Evolutionary conservation across 1,140 invertebrate genomes (phyloP).

Genomic region (Aphelenchoides fujianensis): DNA sequence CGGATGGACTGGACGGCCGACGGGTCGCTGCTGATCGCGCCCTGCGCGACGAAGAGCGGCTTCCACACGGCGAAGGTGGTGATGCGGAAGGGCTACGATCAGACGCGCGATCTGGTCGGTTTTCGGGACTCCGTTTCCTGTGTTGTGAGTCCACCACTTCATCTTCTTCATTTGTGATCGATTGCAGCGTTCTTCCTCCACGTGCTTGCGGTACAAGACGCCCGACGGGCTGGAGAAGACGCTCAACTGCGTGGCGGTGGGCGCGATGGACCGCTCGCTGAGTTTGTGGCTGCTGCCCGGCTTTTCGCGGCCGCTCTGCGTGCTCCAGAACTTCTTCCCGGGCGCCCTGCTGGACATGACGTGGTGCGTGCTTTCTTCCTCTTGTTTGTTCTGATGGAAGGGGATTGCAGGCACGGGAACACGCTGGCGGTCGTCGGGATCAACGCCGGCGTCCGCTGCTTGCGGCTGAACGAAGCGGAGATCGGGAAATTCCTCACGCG

Average conservation of each 20-base stretch:
- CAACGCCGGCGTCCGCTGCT: constrained; percentile 1
- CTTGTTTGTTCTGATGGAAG: too few relatives aligned
- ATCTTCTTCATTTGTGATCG: too few relatives aligned
- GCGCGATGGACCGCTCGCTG: constrained; percentile 6
- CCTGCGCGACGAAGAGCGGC: constrained; percentile 23
- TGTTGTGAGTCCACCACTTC: constrained; percentile 15
- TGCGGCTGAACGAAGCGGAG: constrained; percentile 15
- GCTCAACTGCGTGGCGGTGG: constrained; percentile 6
- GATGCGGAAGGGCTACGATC: neutral
- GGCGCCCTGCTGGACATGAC: constrained; percentile 16
- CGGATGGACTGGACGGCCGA: constrained; percentile 23
- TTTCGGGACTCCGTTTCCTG: constrained; percentile 21
- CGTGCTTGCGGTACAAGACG: constrained; percentile 13
- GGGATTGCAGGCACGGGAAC: constrained; percentile 1
- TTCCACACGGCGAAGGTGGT: constrained; percentile 19
- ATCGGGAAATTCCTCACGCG: constrained; percentile 1
- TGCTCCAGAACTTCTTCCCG: constrained; percentile 19
- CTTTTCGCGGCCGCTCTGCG: constrained; percentile 16
- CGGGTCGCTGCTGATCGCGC: constrained; percentile 22
- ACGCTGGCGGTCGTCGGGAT: neutral
- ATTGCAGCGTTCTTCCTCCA: constrained; percentile 18
- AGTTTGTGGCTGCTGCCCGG: constrained; percentile 23
- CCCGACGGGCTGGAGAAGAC: neutral
- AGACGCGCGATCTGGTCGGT: constrained; percentile 20
- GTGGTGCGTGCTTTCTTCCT: constrained; percentile 6